These are phyloP conservation scores for Copsychus sechellarum DNA, from an alignment of 2,113 vertebrate species.

Conservation along the genomic window DNA sequence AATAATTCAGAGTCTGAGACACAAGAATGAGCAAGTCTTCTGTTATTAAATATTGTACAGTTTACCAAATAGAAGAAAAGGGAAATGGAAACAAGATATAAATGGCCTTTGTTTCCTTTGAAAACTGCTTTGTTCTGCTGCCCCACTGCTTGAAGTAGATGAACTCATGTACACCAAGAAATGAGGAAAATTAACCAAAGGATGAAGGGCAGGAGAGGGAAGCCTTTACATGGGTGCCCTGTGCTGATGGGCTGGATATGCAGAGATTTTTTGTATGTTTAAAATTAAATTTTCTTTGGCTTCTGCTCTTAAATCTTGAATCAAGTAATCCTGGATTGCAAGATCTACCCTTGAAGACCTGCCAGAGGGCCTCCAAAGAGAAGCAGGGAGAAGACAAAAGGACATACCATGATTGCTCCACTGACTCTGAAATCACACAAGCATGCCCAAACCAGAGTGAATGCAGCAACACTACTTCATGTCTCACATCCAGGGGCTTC, in stretches of 20 bases:
- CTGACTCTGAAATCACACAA: background rate
- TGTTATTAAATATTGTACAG: background rate
- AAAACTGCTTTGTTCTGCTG: background rate
- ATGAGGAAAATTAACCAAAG: background rate
- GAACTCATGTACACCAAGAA: background rate
- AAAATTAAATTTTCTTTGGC: background rate
- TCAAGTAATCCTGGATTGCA: background rate
- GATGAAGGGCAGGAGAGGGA: background rate
- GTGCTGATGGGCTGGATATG: background rate
- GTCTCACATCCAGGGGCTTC: background rate
- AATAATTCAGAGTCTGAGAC: background rate
- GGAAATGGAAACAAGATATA: background rate
- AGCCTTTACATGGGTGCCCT: background rate
- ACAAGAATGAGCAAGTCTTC: conserved; percentile 18
- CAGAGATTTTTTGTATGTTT: background rate
- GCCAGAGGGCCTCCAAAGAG: background rate
- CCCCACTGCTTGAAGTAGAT: background rate
- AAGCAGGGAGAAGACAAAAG: background rate
- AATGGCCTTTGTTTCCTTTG: background rate
- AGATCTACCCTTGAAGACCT: background rate
- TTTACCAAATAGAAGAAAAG: background rate
- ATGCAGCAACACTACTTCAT: background rate
- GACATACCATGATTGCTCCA: background rate
- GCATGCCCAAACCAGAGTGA: background rate
- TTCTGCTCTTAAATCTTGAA: background rate